Percentiles rank a stretch among this genome's conserved stretches.
Conservation (phyloP, 2,888 invertebrate genomes). For the Bugulina stolonifera region DNA sequence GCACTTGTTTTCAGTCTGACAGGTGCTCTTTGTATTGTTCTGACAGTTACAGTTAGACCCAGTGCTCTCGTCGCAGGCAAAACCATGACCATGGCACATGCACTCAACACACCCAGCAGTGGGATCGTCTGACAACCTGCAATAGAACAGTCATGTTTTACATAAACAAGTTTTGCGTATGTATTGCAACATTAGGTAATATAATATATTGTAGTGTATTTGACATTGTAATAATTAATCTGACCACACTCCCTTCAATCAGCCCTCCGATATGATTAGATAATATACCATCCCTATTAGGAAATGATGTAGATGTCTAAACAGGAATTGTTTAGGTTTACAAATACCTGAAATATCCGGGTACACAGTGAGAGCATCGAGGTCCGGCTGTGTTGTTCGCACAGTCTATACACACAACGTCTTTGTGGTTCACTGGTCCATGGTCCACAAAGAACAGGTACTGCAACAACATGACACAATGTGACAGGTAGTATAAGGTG, state of each 20-base stretch:
- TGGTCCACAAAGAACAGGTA: constrained; percentile 22
- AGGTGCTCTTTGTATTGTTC: constrained; percentile 78
- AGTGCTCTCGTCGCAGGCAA: constrained; percentile 79
- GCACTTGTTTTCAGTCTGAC: constrained; percentile 39
- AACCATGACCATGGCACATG: constrained; percentile 89
- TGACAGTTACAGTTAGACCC: constrained; percentile 89
- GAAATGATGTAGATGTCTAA: too few relatives aligned
- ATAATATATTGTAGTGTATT: not conserved
- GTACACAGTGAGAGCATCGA: constrained; percentile 52
- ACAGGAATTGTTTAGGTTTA: too few relatives aligned
- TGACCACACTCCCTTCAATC: too few relatives aligned
- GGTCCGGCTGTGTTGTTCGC: constrained; percentile 58
- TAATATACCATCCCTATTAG: too few relatives aligned
- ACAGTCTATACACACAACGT: constrained; percentile 79
- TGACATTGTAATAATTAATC: too few relatives aligned
- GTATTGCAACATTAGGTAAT: not conserved
- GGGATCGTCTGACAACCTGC: not conserved
- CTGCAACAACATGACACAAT: too few relatives aligned
- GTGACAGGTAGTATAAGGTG: too few relatives aligned
- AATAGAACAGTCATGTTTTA: not conserved
- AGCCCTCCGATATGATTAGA: too few relatives aligned
- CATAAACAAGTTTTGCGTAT: not conserved
- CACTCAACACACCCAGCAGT: constrained; percentile 54
- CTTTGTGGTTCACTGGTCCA: constrained; percentile 44
- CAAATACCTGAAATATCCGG: constrained; percentile 61